A percentile compares a stretch with the other conserved stretches of the same genome.
phyloP scores from a whole-genome alignment of 2,797 vertebrate species.

The Spinus pinus region DNA sequence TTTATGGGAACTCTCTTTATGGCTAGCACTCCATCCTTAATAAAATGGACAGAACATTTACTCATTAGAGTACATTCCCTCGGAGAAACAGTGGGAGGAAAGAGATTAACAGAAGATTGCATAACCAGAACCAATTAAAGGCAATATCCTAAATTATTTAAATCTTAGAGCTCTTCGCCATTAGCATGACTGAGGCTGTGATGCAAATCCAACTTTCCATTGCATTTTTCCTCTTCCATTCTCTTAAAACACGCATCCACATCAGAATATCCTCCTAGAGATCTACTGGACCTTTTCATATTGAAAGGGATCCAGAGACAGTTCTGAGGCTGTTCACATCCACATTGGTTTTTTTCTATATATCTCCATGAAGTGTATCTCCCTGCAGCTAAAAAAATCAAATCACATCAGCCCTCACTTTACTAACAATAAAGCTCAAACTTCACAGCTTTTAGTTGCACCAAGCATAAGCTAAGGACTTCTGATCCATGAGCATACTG shows the following conservation, averaged over 20 bases:
- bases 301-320: background rate
- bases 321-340: background rate
- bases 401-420: background rate
- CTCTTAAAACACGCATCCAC: background rate
- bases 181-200: background rate
- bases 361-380: background rate
- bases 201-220: background rate
- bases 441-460: background rate
- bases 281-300: background rate
- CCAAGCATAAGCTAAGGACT: background rate
- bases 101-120: background rate
- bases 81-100: constrained; percentile 22
- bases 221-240: background rate
- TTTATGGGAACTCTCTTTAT: background rate
- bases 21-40: background rate
- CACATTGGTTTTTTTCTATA: background rate
- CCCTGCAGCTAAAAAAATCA: background rate
- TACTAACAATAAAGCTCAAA: background rate
- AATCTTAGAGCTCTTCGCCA: background rate
- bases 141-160: constrained; percentile 22
- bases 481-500: background rate
- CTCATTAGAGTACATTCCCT: constrained; percentile 6
- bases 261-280: background rate
- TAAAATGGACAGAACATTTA: constrained; percentile 9
- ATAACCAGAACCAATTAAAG: constrained; percentile 14